Percentiles rank a stretch among this genome's conserved stretches.
Evolutionary conservation across 1,140 invertebrate species (phyloP).

Genomic region (Ptiloglossa arizonensis): DNA sequence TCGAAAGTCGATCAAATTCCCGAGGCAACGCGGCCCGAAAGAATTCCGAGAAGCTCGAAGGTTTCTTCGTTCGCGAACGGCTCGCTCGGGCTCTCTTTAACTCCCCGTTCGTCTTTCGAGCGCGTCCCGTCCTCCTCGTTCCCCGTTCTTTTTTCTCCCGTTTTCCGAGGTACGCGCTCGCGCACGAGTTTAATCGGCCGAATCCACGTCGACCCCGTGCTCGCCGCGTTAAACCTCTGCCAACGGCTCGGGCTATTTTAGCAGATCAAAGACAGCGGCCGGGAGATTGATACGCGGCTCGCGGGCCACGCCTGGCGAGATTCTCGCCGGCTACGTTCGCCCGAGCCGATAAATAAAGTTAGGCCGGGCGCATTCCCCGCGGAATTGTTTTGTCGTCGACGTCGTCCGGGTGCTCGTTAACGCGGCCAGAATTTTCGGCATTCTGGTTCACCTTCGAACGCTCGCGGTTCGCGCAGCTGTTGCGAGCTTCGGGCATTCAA

Average conservation of each 20-base stretch:
- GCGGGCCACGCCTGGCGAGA: slow-evolving; percentile 50
- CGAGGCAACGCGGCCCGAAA: no score
- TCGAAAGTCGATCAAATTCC: no score
- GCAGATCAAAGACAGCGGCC: slow-evolving; percentile 65
- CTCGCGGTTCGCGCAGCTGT: slow-evolving; percentile 19
- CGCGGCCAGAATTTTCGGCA: slow-evolving; percentile 59
- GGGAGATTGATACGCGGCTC: slow-evolving; percentile 62
- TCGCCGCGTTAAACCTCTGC: slow-evolving; percentile 57
- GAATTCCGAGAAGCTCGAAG: no score
- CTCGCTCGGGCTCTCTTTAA: no score
- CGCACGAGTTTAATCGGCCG: slow-evolving; percentile 61
- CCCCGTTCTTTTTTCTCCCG: not conserved
- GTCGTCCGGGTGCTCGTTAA: slow-evolving; percentile 63
- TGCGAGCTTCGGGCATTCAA: slow-evolving; percentile 17
- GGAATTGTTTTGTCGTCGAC: slow-evolving; percentile 61
- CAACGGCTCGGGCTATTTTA: slow-evolving; percentile 61
- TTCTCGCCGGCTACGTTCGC: slow-evolving; percentile 36
- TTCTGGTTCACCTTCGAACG: slow-evolving; percentile 49
- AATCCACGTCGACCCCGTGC: slow-evolving; percentile 50
- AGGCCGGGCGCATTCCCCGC: slow-evolving; percentile 32
- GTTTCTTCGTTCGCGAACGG: not conserved
- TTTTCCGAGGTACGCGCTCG: slow-evolving; percentile 18
- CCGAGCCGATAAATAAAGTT: slow-evolving; percentile 61
- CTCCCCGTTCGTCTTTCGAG: no score
- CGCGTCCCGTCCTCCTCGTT: not conserved